phyloP scores from a whole-genome alignment of 2,888 invertebrate genomes.

The Hirtodrosophila confusa region DNA sequence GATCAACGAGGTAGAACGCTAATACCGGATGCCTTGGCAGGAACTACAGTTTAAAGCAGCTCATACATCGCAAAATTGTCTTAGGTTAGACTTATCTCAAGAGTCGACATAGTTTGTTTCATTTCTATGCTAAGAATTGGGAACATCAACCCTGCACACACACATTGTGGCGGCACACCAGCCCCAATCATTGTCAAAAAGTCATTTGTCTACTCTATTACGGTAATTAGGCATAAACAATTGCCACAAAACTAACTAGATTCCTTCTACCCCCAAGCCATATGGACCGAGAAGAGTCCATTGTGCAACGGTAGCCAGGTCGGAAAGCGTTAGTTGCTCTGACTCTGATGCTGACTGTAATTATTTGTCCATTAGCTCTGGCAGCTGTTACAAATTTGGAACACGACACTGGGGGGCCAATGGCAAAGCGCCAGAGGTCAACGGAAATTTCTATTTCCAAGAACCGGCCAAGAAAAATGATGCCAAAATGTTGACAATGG shows the following conservation, averaged over 20 bases:
- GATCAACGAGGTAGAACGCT: slow-evolving; percentile 52
- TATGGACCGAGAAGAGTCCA: slow-evolving; percentile 22
- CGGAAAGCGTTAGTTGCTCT: slow-evolving; percentile 48
- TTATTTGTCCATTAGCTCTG: slow-evolving; percentile 73
- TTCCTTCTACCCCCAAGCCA: slow-evolving; percentile 15
- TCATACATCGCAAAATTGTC: slow-evolving; percentile 18
- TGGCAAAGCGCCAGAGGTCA: slow-evolving; percentile 55
- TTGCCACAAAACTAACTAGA: slow-evolving; percentile 54
- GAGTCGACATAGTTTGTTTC: not conserved
- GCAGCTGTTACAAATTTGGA: slow-evolving; percentile 66
- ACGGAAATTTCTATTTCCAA: slow-evolving; percentile 40
- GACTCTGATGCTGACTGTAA: slow-evolving; percentile 52
- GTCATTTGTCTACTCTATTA: slow-evolving; percentile 38
- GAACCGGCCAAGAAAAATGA: slow-evolving; percentile 28
- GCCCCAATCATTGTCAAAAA: slow-evolving; percentile 12
- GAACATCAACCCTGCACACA: not conserved
- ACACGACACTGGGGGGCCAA: slow-evolving; percentile 51
- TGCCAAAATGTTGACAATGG: slow-evolving; percentile 44
- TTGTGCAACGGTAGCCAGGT: slow-evolving; percentile 41
- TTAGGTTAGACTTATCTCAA: slow-evolving; percentile 1
- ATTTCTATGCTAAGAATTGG: too few relatives aligned
- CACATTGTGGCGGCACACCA: not conserved
- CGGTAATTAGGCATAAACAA: slow-evolving; percentile 60
- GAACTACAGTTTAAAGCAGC: slow-evolving; percentile 35
- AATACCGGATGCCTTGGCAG: slow-evolving; percentile 35